A percentile compares a stretch with the other conserved stretches of the same genome.
These are phyloP conservation scores for Calidris pugnax DNA, from an alignment of 2,113 vertebrate species.

Conservation along the genomic window DNA sequence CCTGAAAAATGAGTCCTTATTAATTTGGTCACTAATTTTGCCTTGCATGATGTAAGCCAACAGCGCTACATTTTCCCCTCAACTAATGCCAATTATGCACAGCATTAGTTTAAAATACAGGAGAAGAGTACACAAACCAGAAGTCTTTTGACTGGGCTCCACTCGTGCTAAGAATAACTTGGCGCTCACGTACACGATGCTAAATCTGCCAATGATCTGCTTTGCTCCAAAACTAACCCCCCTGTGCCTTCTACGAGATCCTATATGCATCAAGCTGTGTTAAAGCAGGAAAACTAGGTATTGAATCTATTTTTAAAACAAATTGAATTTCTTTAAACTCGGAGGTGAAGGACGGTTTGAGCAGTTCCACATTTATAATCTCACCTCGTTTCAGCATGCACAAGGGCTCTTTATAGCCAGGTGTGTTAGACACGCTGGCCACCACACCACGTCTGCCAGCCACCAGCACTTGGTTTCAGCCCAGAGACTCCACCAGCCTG, in stretches of 20 bases:
- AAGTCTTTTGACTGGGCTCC: not conserved
- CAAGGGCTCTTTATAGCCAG: slow-evolving; percentile 40
- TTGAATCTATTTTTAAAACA: not conserved
- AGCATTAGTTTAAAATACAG: slow-evolving; percentile 1
- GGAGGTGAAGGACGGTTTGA: not conserved
- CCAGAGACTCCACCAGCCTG: slow-evolving; percentile 61
- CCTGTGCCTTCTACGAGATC: not conserved
- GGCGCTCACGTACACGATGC: rapidly evolving
- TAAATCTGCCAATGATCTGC: not conserved
- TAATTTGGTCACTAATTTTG: slow-evolving; percentile 17
- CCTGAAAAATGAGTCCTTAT: not conserved
- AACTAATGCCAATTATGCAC: not conserved
- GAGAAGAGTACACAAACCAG: not conserved
- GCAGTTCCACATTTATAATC: not conserved
- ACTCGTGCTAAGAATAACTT: not conserved
- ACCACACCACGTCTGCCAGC: slow-evolving; percentile 48
- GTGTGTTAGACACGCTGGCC: slow-evolving; percentile 45
- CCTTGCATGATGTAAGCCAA: not conserved
- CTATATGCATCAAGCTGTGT: not conserved
- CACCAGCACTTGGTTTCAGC: slow-evolving; percentile 47
- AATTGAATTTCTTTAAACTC: not conserved
- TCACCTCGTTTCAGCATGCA: not conserved
- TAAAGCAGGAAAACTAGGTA: not conserved
- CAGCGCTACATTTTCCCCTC: not conserved
- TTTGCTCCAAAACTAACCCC: not conserved